Evolutionary conservation across 2,113 vertebrate species (phyloP).

Genomic region (Hyperopisus bebe): DNA sequence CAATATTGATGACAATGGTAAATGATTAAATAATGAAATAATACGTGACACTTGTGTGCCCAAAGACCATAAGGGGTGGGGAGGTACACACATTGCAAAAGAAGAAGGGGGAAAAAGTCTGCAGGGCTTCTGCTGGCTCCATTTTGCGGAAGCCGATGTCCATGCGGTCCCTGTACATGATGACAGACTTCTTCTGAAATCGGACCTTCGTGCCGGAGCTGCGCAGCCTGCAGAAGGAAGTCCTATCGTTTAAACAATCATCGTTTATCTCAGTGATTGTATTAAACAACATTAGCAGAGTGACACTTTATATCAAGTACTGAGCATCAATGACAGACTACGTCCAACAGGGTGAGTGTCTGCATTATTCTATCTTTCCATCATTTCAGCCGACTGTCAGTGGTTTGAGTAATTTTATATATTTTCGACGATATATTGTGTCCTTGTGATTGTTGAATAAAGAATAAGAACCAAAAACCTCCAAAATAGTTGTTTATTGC

Average conservation of each 20-base stretch:
- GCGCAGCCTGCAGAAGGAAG: not conserved
- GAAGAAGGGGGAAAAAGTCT: not conserved
- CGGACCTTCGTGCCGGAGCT: not conserved
- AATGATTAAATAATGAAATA: not conserved
- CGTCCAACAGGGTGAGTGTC: not conserved
- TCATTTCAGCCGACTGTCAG: not conserved
- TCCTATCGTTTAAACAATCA: not conserved
- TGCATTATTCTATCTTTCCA: not conserved
- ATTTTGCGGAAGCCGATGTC: not conserved
- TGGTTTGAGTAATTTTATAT: not conserved
- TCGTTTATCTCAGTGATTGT: not conserved
- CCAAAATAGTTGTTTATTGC: not conserved
- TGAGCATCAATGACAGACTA: not conserved
- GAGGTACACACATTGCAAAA: not conserved
- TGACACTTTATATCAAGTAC: not conserved
- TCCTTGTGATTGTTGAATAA: not conserved
- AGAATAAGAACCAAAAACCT: not conserved
- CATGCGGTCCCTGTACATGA: not conserved
- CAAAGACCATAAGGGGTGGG: not conserved
- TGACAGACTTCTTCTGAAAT: not conserved
- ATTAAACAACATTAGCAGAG: not conserved
- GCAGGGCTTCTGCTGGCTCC: not conserved
- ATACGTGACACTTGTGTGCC: not conserved
- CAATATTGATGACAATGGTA: not conserved
- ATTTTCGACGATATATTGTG: not conserved